Evolutionary conservation across 2,888 invertebrate genomes (phyloP).

Genomic region (Mimachlamys varia): DNA sequence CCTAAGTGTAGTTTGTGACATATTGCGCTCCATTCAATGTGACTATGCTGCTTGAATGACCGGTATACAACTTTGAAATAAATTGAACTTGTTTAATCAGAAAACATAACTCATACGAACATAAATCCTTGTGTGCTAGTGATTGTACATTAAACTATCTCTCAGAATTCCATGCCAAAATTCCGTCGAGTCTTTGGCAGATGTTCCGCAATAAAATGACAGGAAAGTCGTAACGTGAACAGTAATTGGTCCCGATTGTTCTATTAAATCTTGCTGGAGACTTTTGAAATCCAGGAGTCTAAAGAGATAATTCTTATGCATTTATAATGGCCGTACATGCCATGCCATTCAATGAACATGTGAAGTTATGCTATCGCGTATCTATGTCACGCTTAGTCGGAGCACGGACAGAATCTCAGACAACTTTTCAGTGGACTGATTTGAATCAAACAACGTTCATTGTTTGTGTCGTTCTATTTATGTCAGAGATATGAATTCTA

Average conservation of each 20-base stretch:
- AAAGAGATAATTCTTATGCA: background rate
- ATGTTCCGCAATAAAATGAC: background rate
- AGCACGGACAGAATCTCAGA: background rate
- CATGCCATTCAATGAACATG: background rate
- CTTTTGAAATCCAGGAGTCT: background rate
- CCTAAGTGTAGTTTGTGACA: too few relatives aligned
- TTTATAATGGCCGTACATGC: background rate
- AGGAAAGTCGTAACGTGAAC: background rate
- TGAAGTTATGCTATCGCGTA: background rate
- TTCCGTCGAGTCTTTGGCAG: background rate
- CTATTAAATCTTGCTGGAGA: conserved; percentile 8
- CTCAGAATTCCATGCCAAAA: background rate
- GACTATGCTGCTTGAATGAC: too few relatives aligned
- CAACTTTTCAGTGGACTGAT: background rate
- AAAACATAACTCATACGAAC: background rate
- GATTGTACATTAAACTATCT: background rate
- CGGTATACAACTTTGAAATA: too few relatives aligned
- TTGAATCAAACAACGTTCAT: background rate
- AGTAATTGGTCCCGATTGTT: background rate
- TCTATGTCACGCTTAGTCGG: background rate
- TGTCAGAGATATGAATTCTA: too few relatives aligned
- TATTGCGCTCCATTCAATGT: too few relatives aligned
- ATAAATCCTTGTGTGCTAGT: background rate
- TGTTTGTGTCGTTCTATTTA: too few relatives aligned
- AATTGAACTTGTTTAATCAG: background rate